Conservation (phyloP, 2,888 invertebrate species). For the Drosophila heteroneura region DNA sequence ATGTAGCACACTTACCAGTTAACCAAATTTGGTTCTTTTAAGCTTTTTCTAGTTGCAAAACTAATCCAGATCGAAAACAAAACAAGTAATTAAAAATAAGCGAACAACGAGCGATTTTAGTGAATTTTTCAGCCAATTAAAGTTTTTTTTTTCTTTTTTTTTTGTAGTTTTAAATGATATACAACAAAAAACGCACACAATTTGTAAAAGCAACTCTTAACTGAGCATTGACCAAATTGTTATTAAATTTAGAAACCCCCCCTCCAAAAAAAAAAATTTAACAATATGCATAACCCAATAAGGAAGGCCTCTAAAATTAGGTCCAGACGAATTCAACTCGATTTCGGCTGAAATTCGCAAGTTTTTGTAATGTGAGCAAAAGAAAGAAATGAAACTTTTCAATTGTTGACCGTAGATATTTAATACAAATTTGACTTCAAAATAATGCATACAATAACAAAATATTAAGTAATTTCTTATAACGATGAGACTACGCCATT, state of each 20-base stretch:
- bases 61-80: constrained; percentile 5
- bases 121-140: constrained; percentile 19
- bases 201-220: constrained; percentile 11
- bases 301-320: background rate
- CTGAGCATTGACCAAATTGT: constrained; percentile 22
- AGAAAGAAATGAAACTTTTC: constrained; percentile 1
- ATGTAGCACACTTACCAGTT: constrained; percentile 62
- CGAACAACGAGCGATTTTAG: constrained; percentile 25
- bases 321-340: background rate
- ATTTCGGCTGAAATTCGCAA: constrained; percentile 25
- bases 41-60: constrained; percentile 27
- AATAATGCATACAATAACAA: constrained; percentile 5
- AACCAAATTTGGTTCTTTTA: constrained; percentile 21
- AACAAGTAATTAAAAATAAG: background rate
- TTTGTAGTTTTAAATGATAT: constrained; percentile 4
- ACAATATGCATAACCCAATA: background rate
- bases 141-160: background rate
- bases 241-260: background rate
- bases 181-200: constrained; percentile 16
- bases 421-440: constrained; percentile 21
- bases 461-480: constrained; percentile 12
- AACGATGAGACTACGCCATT: constrained; percentile 9
- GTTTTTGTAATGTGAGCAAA: constrained; percentile 19
- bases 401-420: constrained; percentile 42
- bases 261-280: background rate